Evolutionary conservation across 2,797 vertebrate genomes (phyloP).

Genomic region (Rhynchonycteris naso): DNA sequence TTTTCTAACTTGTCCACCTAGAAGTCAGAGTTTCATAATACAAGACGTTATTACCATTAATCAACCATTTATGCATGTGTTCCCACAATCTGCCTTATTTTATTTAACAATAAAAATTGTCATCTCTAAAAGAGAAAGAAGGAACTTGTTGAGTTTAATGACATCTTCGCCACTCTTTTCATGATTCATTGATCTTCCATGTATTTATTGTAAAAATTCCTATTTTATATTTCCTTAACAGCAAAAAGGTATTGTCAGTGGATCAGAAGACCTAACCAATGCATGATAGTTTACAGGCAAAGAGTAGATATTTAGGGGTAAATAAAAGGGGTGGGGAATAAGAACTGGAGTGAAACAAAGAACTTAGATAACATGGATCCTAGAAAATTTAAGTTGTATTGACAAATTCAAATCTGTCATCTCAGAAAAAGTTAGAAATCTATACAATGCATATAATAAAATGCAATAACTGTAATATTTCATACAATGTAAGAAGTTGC

Average conservation of each 20-base stretch:
- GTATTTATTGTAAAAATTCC: not conserved
- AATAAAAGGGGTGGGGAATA: not conserved
- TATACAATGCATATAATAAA: not conserved
- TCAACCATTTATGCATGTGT: not conserved
- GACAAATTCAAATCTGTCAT: slow-evolving; percentile 23
- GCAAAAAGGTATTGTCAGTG: not conserved
- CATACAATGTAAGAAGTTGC: not conserved
- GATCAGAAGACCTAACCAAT: not conserved
- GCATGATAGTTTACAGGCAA: not conserved
- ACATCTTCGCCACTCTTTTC: not conserved
- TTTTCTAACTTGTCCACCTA: not conserved
- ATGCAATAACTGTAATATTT: not conserved
- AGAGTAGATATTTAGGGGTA: not conserved
- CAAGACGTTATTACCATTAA: not conserved
- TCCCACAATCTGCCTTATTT: not conserved
- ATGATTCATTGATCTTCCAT: not conserved
- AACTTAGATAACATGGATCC: not conserved
- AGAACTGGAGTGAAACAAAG: not conserved
- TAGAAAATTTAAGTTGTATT: slow-evolving; percentile 26
- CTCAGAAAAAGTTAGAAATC: not conserved
- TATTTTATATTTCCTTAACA: not conserved
- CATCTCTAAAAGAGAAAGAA: slow-evolving; percentile 3
- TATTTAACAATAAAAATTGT: not conserved
- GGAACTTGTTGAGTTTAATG: not conserved
- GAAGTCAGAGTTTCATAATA: not conserved